Conservation (phyloP, 2,888 invertebrate genomes). For the Oligia latruncula region DNA sequence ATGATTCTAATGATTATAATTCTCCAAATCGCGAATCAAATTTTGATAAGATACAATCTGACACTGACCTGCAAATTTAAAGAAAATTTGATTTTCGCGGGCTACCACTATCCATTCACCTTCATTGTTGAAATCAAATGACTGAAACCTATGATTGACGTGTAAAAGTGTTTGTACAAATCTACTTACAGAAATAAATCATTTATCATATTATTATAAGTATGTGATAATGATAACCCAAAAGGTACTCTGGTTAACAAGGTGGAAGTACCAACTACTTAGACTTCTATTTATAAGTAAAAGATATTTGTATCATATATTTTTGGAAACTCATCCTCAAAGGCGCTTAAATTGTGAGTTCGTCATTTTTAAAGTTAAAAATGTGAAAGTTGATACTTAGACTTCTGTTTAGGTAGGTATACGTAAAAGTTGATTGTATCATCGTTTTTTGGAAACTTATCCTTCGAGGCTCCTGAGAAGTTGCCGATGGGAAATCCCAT, state of each 20-base stretch:
- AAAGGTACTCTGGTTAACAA: neutral
- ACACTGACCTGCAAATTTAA: too few species aligned
- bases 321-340: neutral
- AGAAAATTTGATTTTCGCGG: too few species aligned
- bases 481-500: neutral
- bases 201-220: too few species aligned
- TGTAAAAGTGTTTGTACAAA: too few species aligned
- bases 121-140: neutral
- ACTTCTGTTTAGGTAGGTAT: neutral
- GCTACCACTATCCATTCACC: too few species aligned
- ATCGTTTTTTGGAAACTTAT: neutral
- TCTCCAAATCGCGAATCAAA: too few species aligned
- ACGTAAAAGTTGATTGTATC: neutral
- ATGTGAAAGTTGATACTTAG: neutral
- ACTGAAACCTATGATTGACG: neutral
- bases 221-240: neutral
- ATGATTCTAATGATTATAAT: too few species aligned
- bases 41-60: too few species aligned
- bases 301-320: neutral
- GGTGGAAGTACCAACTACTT: neutral
- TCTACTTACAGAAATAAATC: too few species aligned
- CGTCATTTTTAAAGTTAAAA: neutral
- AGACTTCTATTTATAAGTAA: neutral
- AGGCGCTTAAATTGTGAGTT: neutral
- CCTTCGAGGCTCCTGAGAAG: neutral